Conservation (phyloP, 2,797 vertebrate genomes). For the Mus spretus region DNA sequence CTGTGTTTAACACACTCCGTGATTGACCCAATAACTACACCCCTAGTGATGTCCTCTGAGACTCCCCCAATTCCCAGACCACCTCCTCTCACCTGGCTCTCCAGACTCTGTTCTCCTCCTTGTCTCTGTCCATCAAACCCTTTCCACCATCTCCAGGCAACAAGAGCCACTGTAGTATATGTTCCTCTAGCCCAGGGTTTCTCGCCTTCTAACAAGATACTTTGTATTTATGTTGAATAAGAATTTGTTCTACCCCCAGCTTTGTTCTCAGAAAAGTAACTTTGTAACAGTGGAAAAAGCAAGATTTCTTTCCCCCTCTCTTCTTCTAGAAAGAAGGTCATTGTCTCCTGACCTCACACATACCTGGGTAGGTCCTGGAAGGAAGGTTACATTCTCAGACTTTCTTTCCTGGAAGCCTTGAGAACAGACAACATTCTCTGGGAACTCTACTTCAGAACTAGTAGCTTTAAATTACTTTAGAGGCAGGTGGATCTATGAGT, state of each 20-base stretch:
- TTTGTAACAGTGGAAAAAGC: neutral
- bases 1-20: neutral
- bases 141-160: neutral
- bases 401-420: neutral
- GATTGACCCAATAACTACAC: neutral
- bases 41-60: neutral
- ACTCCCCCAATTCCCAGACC: neutral
- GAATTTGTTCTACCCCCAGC: neutral
- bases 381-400: neutral
- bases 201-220: neutral
- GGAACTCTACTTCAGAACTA: neutral
- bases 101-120: neutral
- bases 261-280: conserved; percentile 40
- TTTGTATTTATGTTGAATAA: conserved; percentile 8
- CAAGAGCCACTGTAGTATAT: neutral
- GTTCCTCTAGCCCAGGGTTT: neutral
- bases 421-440: neutral
- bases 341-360: neutral
- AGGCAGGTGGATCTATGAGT: neutral
- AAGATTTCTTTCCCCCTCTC: neutral
- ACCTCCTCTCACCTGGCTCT: neutral
- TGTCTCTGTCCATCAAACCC: neutral
- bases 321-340: neutral
- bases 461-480: neutral
- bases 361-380: neutral